Conservation (phyloP, 2,797 vertebrate genomes). For the Carcharodon carcharias region DNA sequence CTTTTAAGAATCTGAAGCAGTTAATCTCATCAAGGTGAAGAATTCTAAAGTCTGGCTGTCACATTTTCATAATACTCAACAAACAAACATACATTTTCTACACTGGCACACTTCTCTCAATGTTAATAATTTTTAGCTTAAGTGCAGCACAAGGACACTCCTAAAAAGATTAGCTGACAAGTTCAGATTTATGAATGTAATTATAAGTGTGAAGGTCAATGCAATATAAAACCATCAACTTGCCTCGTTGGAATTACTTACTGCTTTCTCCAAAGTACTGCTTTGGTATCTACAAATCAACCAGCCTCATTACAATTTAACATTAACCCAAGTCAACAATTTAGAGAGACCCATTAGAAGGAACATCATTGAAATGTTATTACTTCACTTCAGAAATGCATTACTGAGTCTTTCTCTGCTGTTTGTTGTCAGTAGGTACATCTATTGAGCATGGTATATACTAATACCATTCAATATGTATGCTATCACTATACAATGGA, state of each 20-base stretch:
- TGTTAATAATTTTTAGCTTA: not conserved
- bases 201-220: conserved; percentile 30
- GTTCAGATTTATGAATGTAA: conserved; percentile 33
- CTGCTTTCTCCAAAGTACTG: not conserved
- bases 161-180: conserved; percentile 15
- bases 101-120: not conserved
- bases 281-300: conserved; percentile 1
- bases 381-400: not conserved
- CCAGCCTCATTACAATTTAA: not conserved
- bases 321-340: not conserved
- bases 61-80: not conserved
- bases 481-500: not conserved
- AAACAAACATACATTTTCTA: not conserved
- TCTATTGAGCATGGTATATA: not conserved
- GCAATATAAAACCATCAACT: conserved; percentile 3
- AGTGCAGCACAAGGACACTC: not conserved
- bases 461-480: not conserved
- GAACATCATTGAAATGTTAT: not conserved
- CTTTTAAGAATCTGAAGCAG: not conserved
- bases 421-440: not conserved
- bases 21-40: not conserved
- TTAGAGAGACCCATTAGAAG: not conserved
- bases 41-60: not conserved
- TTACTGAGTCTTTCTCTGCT: not conserved
- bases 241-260: conserved; percentile 12